Evolutionary conservation across 2,113 vertebrate species (phyloP).

Genomic region (Thunnus thynnus): DNA sequence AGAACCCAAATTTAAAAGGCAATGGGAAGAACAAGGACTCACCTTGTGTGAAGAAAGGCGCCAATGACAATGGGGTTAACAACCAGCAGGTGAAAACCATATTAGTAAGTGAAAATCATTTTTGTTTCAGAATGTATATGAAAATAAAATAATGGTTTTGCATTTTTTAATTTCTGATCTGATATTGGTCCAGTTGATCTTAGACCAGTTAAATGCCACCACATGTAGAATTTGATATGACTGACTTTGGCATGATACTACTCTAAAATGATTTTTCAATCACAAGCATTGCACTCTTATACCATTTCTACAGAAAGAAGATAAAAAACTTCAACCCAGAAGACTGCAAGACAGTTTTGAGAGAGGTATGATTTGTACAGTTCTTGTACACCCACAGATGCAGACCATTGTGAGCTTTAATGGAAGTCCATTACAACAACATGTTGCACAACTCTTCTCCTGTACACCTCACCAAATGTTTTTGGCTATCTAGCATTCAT

Average conservation of each 20-base stretch:
- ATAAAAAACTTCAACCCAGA: slow-evolving; percentile 91
- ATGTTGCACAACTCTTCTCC: no score
- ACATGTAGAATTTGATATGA: no score
- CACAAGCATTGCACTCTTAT: not conserved
- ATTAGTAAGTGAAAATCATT: slow-evolving; percentile 20
- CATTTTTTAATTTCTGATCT: no score
- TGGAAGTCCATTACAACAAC: no score
- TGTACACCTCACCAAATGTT: no score
- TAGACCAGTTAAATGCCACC: no score
- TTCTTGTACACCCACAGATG: not conserved
- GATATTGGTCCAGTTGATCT: no score
- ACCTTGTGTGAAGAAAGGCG: slow-evolving; percentile 89
- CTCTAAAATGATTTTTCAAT: not conserved
- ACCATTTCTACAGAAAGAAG: slow-evolving; percentile 88
- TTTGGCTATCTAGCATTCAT: no score
- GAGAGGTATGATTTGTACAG: slow-evolving; percentile 82
- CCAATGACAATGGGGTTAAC: slow-evolving; percentile 87
- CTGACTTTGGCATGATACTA: no score
- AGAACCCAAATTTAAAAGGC: slow-evolving; percentile 86
- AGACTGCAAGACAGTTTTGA: slow-evolving; percentile 94
- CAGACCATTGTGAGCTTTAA: no score
- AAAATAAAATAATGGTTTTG: no score
- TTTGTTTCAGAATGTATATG: not conserved
- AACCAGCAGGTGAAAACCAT: slow-evolving; percentile 75
- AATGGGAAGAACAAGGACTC: slow-evolving; percentile 91